Evolutionary conservation across 2,797 vertebrate species (phyloP).

Genomic region (Rhodeus uyekii): DNA sequence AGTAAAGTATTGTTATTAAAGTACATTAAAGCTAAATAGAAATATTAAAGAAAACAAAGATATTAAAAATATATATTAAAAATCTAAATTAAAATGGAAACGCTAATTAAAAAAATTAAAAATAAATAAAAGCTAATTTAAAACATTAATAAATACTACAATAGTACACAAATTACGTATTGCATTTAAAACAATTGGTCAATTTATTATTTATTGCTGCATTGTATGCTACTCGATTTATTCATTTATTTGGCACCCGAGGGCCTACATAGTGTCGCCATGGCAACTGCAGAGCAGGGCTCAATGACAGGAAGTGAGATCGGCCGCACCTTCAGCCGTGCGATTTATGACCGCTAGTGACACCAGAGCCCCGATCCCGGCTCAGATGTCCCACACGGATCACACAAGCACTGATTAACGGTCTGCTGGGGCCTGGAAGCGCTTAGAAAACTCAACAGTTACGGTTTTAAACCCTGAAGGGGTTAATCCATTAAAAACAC

Average conservation of each 20-base stretch:
- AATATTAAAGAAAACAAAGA: background rate
- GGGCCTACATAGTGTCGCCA: background rate
- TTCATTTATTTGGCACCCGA: background rate
- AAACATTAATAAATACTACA: background rate
- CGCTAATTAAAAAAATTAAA: background rate
- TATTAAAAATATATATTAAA: background rate
- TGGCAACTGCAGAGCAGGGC: background rate
- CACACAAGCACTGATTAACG: background rate
- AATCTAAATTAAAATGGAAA: background rate
- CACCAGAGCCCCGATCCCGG: background rate
- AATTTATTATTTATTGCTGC: background rate
- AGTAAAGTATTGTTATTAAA: no score
- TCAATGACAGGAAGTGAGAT: conserved; percentile 14
- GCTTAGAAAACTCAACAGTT: background rate
- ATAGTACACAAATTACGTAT: background rate
- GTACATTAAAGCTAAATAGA: background rate
- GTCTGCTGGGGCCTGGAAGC: no score
- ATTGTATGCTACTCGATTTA: background rate
- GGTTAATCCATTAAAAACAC: background rate
- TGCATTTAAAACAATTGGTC: background rate
- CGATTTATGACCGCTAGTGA: background rate
- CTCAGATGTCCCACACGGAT: background rate
- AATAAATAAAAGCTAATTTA: background rate
- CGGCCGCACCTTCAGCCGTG: background rate
- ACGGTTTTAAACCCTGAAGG: background rate